Percentiles rank a stretch among this genome's conserved stretches.
phyloP scores from a whole-genome alignment of 2,113 vertebrate genomes.

The Amblyopsis rosae region DNA sequence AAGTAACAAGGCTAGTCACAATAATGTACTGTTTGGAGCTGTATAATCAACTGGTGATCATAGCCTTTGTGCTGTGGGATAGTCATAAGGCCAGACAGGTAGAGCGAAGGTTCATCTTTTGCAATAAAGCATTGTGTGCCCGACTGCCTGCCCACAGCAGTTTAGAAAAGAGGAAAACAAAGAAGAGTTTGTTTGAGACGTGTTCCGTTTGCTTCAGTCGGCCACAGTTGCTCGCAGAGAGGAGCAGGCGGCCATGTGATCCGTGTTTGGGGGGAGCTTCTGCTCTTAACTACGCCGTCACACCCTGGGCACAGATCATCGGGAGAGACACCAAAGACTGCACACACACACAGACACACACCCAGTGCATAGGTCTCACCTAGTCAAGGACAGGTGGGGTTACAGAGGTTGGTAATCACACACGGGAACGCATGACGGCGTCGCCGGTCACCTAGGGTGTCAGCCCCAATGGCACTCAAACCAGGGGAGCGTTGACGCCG shows the following conservation, averaged over 20 bases:
- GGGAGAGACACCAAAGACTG: not conserved
- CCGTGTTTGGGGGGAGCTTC: slow-evolving; percentile 47
- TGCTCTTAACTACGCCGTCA: slow-evolving; percentile 59
- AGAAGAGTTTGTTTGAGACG: slow-evolving; percentile 10
- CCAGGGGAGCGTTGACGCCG: slow-evolving; percentile 44
- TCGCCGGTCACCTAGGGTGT: slow-evolving; percentile 62
- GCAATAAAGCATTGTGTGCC: too few species aligned
- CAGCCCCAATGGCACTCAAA: slow-evolving; percentile 60
- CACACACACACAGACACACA: slow-evolving; percentile 17
- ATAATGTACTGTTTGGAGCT: too few species aligned
- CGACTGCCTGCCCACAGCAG: too few species aligned
- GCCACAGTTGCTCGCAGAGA: slow-evolving; percentile 28
- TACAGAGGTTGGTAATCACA: slow-evolving; percentile 67
- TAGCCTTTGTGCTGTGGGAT: too few species aligned
- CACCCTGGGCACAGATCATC: not conserved
- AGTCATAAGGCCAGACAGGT: too few species aligned
- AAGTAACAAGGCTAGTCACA: too few species aligned
- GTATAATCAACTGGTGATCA: too few species aligned
- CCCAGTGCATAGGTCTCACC: slow-evolving; percentile 20
- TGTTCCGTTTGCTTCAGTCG: slow-evolving; percentile 10
- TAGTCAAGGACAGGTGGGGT: slow-evolving; percentile 50
- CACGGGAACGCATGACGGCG: slow-evolving; percentile 52
- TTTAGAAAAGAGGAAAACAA: too few species aligned
- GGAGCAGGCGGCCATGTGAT: slow-evolving; percentile 55
- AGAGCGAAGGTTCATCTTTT: too few species aligned